Conservation (phyloP, 2,888 invertebrate species). For the Leucophenga maculata region DNA sequence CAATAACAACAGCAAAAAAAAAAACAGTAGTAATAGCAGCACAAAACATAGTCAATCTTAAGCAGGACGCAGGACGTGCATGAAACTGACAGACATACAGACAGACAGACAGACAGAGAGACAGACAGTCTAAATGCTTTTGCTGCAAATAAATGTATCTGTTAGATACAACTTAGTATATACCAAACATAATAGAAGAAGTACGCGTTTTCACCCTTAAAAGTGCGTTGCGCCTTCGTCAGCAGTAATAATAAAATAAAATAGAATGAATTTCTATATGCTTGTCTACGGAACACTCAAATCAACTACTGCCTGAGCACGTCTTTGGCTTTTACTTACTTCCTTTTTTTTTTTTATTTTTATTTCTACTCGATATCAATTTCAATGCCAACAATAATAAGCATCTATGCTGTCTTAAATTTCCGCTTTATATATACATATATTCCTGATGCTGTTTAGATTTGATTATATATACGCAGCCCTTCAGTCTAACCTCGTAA, state of each 20-base stretch:
- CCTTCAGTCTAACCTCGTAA: no score
- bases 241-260: no score
- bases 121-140: constrained; percentile 28
- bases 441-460: no score
- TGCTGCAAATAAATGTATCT: neutral
- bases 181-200: neutral
- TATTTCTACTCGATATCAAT: neutral
- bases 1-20: constrained; percentile 22
- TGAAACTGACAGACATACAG: constrained; percentile 20
- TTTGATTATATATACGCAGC: no score
- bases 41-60: neutral
- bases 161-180: neutral
- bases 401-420: no score
- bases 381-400: neutral
- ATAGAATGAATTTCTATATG: no score
- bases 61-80: neutral
- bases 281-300: no score
- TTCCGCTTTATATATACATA: no score
- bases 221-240: neutral
- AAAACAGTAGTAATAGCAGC: constrained; percentile 15
- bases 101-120: constrained; percentile 25
- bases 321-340: neutral
- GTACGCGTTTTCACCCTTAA: constrained; percentile 11
- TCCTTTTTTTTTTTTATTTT: neutral
- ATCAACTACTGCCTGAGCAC: no score